Percentiles rank a stretch among this genome's conserved stretches.
Evolutionary conservation across 1,140 invertebrate species (phyloP).

Genomic region (Panagrolaimus sp.): DNA sequence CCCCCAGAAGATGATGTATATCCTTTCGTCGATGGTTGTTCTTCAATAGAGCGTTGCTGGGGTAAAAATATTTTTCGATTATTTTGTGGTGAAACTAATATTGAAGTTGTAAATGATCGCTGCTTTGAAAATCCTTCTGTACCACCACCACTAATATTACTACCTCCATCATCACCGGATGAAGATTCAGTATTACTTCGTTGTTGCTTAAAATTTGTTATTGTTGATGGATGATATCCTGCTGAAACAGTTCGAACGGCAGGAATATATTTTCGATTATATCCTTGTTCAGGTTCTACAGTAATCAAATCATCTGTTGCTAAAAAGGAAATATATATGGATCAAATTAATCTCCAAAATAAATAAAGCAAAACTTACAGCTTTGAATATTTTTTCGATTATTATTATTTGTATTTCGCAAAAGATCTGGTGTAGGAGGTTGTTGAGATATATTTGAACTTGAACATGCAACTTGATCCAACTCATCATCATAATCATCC

Average conservation of each 20-base stretch:
- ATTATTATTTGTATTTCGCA: conserved; percentile 34
- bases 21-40: not conserved
- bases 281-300: not conserved
- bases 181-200: no score
- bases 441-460: conserved; percentile 29
- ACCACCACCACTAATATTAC: no score
- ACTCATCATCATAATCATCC: conserved; percentile 34
- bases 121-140: conserved; percentile 30
- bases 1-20: not conserved
- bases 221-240: not conserved
- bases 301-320: not conserved
- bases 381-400: not conserved
- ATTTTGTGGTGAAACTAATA: conserved; percentile 48
- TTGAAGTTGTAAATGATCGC: conserved; percentile 51
- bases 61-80: conserved; percentile 32
- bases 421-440: conserved; percentile 41
- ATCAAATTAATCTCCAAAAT: no score
- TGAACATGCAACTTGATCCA: conserved; percentile 6
- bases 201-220: no score
- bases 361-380: no score
- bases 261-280: not conserved
- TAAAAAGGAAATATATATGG: no score
- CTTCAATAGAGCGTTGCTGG: conserved; percentile 37
- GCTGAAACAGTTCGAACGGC: conserved; percentile 7
- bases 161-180: no score